Conservation (phyloP, 1,140 invertebrate species). For the Pseudomyrmex flavicornis region DNA sequence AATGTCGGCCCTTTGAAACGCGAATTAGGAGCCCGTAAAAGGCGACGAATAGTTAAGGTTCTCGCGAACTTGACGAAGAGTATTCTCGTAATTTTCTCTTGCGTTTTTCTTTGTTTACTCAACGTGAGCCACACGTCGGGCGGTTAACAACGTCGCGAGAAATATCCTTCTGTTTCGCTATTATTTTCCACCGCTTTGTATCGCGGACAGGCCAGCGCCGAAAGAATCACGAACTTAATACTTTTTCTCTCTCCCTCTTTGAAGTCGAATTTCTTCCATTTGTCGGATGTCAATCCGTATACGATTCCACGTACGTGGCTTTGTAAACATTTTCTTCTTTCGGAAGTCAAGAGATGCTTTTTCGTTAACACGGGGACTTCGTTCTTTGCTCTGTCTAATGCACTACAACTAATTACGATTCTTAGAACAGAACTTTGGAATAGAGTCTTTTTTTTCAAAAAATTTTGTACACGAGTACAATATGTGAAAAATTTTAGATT, state of each 20-base stretch:
- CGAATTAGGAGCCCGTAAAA: constrained; percentile 5
- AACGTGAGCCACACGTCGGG: constrained; percentile 29
- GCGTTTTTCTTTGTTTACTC: neutral
- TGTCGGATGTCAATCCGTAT: constrained; percentile 40
- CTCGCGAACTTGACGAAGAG: neutral
- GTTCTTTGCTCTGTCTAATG: constrained; percentile 28
- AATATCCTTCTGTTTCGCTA: constrained; percentile 22
- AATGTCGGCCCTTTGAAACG: constrained; percentile 32
- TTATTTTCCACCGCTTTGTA: constrained; percentile 37
- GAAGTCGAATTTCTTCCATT: constrained; percentile 58
- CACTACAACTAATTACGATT: constrained; percentile 23
- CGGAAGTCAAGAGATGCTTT: constrained; percentile 15
- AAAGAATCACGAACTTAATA: constrained; percentile 54
- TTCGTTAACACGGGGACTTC: constrained; percentile 30
- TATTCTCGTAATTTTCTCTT: constrained; percentile 3
- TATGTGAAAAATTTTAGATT: neutral
- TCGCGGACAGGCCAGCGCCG: constrained; percentile 8
- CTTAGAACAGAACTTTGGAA: too few species aligned
- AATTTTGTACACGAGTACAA: too few species aligned
- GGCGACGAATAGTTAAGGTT: constrained; percentile 27
- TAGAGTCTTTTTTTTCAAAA: too few species aligned
- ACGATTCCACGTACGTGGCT: constrained; percentile 39
- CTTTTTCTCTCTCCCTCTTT: constrained; percentile 45
- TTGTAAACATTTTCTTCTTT: constrained; percentile 51
- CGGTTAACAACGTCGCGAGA: constrained; percentile 23